Evolutionary conservation across 2,888 invertebrate species (phyloP).

Genomic region (Unio delphinus): DNA sequence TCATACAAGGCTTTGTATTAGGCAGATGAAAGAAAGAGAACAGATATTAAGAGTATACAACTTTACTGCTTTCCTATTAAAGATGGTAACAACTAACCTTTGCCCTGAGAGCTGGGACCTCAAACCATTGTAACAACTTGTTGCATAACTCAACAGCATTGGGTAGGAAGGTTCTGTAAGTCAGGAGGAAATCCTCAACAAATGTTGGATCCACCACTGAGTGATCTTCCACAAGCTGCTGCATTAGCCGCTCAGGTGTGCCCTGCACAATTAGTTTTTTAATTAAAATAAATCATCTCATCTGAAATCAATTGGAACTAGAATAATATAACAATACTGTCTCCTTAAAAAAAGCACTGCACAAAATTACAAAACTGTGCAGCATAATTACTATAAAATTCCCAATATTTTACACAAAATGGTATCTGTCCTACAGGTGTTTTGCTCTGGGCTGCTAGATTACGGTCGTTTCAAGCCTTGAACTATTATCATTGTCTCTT

Average conservation of each 20-base stretch:
- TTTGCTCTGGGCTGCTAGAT: too few species aligned
- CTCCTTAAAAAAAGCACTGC: too few species aligned
- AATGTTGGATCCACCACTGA: slow-evolving; percentile 92
- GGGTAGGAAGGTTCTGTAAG: slow-evolving; percentile 94
- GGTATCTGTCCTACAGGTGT: too few species aligned
- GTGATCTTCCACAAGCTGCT: slow-evolving; percentile 95
- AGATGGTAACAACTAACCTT: slow-evolving; percentile 38
- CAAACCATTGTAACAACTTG: slow-evolving; percentile 71
- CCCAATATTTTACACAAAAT: too few species aligned
- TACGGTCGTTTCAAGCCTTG: too few species aligned
- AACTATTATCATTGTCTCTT: too few species aligned
- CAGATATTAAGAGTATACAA: background rate
- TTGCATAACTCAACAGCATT: slow-evolving; percentile 89
- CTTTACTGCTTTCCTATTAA: background rate
- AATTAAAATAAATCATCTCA: too few species aligned
- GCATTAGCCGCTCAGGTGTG: slow-evolving; percentile 89
- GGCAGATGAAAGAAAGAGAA: background rate
- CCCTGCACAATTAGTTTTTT: slow-evolving; percentile 74
- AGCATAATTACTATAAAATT: too few species aligned
- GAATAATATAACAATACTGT: too few species aligned
- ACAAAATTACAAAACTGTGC: too few species aligned
- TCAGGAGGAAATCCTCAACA: slow-evolving; percentile 97
- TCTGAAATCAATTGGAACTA: too few species aligned
- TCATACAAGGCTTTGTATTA: too few species aligned
- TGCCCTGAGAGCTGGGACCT: slow-evolving; percentile 47